Evolutionary conservation across 2,888 invertebrate genomes (phyloP).

Genomic region (Melinaea menophilus): DNA sequence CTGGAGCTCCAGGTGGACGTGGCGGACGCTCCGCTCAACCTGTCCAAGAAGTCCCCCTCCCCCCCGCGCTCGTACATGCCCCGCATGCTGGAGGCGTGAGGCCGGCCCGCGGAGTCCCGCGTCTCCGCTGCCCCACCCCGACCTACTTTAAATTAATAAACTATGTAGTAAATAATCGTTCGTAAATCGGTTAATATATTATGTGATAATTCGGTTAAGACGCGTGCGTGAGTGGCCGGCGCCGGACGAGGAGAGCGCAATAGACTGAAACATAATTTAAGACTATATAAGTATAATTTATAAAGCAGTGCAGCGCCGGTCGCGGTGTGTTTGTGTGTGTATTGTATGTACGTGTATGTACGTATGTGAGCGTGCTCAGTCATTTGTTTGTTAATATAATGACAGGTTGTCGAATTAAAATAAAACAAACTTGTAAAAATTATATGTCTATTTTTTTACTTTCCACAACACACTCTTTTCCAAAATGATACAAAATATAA

Average conservation of each 20-base stretch:
- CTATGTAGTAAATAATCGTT: slow-evolving; percentile 73
- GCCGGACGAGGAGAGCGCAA: slow-evolving; percentile 78
- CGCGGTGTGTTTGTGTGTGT: slow-evolving; percentile 81
- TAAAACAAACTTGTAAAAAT: slow-evolving; percentile 76
- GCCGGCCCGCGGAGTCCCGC: slow-evolving; percentile 70
- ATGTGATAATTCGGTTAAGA: slow-evolving; percentile 81
- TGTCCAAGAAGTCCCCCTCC: slow-evolving; percentile 89
- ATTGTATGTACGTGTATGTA: slow-evolving; percentile 77
- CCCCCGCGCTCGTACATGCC: slow-evolving; percentile 79
- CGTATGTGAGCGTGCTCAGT: slow-evolving; percentile 81
- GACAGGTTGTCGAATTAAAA: slow-evolving; percentile 87
- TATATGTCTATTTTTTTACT: slow-evolving; percentile 38
- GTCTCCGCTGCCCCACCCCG: slow-evolving; percentile 76
- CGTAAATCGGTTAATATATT: slow-evolving; percentile 82
- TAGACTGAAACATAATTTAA: slow-evolving; percentile 80
- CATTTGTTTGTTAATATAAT: slow-evolving; percentile 83
- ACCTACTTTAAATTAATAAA: slow-evolving; percentile 75
- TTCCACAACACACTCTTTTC: neutral
- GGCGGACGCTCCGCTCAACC: slow-evolving; percentile 91
- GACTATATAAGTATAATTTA: slow-evolving; percentile 81
- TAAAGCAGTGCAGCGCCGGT: slow-evolving; percentile 80
- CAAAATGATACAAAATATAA: too few species aligned
- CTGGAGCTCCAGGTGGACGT: slow-evolving; percentile 84
- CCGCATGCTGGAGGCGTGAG: slow-evolving; percentile 82
- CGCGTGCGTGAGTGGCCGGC: slow-evolving; percentile 76